Conservation (phyloP, 2,113 vertebrate species). For the Triplophysa rosa region DNA sequence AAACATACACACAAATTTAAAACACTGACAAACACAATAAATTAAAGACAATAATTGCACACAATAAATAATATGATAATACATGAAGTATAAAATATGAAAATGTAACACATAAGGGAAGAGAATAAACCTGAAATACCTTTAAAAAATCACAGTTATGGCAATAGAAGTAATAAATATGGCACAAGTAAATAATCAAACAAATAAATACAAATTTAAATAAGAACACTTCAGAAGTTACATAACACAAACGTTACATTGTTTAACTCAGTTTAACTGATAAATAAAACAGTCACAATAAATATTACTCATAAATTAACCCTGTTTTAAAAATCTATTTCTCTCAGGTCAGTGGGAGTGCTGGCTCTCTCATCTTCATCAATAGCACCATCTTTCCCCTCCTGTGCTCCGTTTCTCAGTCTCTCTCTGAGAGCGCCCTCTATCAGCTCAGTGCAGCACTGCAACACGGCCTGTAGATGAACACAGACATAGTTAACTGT, state of each 20-base stretch:
- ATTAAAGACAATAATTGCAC: constrained; percentile 61
- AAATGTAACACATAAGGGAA: constrained; percentile 54
- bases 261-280: constrained; percentile 75
- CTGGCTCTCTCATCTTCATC: constrained; percentile 69
- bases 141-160: constrained; percentile 9
- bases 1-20: constrained; percentile 14
- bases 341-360: constrained; percentile 77
- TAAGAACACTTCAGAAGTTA: constrained; percentile 52
- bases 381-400: constrained; percentile 62
- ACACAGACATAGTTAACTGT: background rate
- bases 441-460: constrained; percentile 76
- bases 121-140: constrained; percentile 56
- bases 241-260: constrained; percentile 49
- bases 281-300: constrained; percentile 48
- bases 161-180: constrained; percentile 39
- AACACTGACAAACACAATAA: constrained; percentile 69
- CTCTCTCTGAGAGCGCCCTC: constrained; percentile 71
- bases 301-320: constrained; percentile 12
- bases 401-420: constrained; percentile 62
- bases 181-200: constrained; percentile 27
- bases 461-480: constrained; percentile 67
- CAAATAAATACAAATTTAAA: constrained; percentile 67
- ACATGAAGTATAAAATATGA: constrained; percentile 64
- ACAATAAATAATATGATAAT: constrained; percentile 56
- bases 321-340: constrained; percentile 72